These are phyloP conservation scores for Agrotis exclamationis DNA, from an alignment of 2,888 invertebrate genomes.

Conservation along the genomic window DNA sequence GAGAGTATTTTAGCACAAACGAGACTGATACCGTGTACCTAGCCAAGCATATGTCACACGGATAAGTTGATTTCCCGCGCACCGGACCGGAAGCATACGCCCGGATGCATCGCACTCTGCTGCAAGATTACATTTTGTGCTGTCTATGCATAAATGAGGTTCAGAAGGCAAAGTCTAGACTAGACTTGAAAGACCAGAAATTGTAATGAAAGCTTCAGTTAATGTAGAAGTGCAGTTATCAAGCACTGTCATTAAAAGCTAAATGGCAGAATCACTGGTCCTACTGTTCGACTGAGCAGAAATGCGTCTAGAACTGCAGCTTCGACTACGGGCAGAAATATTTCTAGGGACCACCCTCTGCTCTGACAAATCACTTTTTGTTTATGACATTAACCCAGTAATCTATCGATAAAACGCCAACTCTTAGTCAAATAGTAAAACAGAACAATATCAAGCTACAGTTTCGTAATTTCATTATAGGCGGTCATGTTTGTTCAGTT, in stretches of 20 bases:
- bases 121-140: conserved; percentile 53
- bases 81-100: conserved; percentile 70
- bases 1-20: conserved; percentile 42
- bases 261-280: not conserved
- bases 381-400: too few species aligned
- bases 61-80: conserved; percentile 72
- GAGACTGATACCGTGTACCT: conserved; percentile 18
- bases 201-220: not conserved
- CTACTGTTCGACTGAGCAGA: not conserved
- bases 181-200: not conserved
- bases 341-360: too few species aligned
- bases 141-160: conserved; percentile 3
- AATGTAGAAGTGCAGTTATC: not conserved
- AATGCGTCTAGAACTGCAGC: too few species aligned
- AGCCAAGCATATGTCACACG: conserved; percentile 46
- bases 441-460: not conserved
- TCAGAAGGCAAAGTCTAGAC: conserved; percentile 29
- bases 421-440: not conserved
- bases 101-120: conserved; percentile 62
- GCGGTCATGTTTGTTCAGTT: not conserved
- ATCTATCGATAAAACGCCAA: not conserved
- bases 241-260: not conserved
- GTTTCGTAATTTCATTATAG: not conserved
- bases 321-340: too few species aligned
- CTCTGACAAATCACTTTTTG: not conserved